Evolutionary conservation across 2,113 vertebrate species (phyloP), one percentile per base, ranked within the genome.

Genomic region (Dissostichus mawsoni): DNA sequence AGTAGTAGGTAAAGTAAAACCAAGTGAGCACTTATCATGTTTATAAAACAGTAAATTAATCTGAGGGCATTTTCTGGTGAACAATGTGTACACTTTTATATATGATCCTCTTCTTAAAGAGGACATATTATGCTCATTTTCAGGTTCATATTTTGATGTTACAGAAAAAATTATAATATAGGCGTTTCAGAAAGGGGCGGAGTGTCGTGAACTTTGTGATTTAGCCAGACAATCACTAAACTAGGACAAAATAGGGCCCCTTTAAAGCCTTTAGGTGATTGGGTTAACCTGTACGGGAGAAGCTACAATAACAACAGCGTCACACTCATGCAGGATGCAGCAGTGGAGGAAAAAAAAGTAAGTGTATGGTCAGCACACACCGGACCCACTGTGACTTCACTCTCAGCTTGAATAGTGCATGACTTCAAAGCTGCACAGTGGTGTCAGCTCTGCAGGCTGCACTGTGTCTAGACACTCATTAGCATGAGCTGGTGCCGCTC

Each of bases 391-490:
- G 76, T 84, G 89, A 87, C 84, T 79, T 84, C 84, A 67, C 78
- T 69, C 76, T 78, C 79, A 80, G 81, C 75, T 90, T 90, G 86
- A 90, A 89, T 87, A 87, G 86, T 90, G 80, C 82, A 89, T 87
- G 84, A 87, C 80, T 78, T 85, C 63, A 87, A 81, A 78, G 85
- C 72, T 71, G 52, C 61, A 78, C 57, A 48, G 69, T 33, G 78
- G 76, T 58, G 71, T 86, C 84, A 53, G 64, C 75, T 75, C 73
- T 71, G 67, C 74, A 80, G 69, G 55, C 61, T 52, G 61, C 59
- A 17, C 67, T 69, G 58, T 62, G 76, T 80, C 85, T 74, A 82
- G 68, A 85, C 73, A 5, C 50, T 55, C 52, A 68, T 61, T 71
- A 78, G 62, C 69, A 78, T 78, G 63, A 69, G 51, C 68, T 52